Percentiles rank a stretch among this genome's conserved stretches.
phyloP scores from a whole-genome alignment of 2,797 vertebrate genomes.

The Periparus ater region DNA sequence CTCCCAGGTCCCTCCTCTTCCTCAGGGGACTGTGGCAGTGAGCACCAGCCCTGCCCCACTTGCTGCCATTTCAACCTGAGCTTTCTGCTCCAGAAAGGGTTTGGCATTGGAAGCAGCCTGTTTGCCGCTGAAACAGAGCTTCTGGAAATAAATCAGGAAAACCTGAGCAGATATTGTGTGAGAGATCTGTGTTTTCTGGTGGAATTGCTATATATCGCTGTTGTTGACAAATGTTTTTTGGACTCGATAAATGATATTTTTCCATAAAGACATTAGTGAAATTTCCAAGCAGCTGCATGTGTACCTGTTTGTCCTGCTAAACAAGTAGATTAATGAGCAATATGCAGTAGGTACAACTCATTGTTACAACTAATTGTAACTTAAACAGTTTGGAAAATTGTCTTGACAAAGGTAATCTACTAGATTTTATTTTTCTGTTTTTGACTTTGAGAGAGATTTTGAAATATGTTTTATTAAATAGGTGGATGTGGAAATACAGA shows the following conservation, averaged over 20 bases:
- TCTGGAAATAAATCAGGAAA: background rate
- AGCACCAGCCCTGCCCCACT: rapidly evolving
- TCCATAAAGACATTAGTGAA: background rate
- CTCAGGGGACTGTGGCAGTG: background rate
- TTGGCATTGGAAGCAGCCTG: background rate
- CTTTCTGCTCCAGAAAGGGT: background rate
- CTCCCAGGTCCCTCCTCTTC: background rate
- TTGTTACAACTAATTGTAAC: background rate
- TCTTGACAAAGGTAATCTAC: background rate
- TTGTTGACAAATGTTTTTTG: background rate
- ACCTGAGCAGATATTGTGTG: background rate
- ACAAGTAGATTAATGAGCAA: background rate
- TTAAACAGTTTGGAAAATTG: background rate
- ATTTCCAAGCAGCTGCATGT: background rate
- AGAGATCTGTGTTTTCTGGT: background rate
- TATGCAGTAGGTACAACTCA: background rate
- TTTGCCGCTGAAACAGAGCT: background rate
- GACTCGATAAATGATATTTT: background rate
- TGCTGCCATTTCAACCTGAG: background rate
- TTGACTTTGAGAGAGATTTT: background rate
- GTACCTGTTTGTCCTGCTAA: background rate
- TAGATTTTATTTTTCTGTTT: background rate
- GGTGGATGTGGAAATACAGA: background rate
- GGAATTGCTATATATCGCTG: background rate
- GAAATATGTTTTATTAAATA: background rate